These are phyloP conservation scores for Chaetorhynchus papuensis DNA, from an alignment of 2,113 vertebrate species.

Conservation along the genomic window DNA sequence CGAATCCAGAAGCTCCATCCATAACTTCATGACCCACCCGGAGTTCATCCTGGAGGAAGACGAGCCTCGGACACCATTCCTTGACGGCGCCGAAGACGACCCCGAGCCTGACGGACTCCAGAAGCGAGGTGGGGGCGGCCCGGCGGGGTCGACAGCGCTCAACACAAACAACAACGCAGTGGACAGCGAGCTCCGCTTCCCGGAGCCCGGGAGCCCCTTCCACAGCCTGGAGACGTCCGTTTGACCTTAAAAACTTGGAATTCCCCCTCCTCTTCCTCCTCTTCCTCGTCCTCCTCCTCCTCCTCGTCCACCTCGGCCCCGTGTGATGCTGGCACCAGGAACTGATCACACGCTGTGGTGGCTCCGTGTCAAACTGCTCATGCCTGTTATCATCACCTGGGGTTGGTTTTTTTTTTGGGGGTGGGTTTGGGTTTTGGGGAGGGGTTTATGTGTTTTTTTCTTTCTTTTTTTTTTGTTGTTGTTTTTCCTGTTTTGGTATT, in stretches of 20 bases:
- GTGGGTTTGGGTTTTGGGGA: too few species aligned
- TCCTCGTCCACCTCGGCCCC: not conserved
- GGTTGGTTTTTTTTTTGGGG: not conserved
- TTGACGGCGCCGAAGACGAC: conserved; percentile 78
- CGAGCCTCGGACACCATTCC: conserved; percentile 76
- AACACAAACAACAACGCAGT: conserved; percentile 77
- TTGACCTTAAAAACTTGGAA: conserved; percentile 60
- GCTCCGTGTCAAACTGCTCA: conserved; percentile 57
- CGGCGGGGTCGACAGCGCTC: not conserved
- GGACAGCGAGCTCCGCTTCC: conserved; percentile 60
- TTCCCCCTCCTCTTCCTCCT: not conserved
- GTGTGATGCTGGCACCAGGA: conserved; percentile 34
- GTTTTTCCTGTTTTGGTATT: fast-evolving
- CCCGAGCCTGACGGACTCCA: conserved; percentile 58
- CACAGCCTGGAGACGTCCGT: conserved; percentile 78
- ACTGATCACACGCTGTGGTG: conserved; percentile 37
- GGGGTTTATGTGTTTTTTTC: not conserved
- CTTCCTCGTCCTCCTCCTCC: not conserved
- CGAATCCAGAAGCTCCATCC: conserved; percentile 90
- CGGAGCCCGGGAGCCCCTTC: conserved; percentile 63
- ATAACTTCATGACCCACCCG: conserved; percentile 95
- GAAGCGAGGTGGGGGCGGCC: conserved; percentile 35
- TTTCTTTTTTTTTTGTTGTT: not conserved
- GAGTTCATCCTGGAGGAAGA: conserved; percentile 89
- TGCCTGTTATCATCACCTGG: not conserved